phyloP scores from a whole-genome alignment of 2,888 invertebrate genomes.

The Sminthurides aquaticus region DNA sequence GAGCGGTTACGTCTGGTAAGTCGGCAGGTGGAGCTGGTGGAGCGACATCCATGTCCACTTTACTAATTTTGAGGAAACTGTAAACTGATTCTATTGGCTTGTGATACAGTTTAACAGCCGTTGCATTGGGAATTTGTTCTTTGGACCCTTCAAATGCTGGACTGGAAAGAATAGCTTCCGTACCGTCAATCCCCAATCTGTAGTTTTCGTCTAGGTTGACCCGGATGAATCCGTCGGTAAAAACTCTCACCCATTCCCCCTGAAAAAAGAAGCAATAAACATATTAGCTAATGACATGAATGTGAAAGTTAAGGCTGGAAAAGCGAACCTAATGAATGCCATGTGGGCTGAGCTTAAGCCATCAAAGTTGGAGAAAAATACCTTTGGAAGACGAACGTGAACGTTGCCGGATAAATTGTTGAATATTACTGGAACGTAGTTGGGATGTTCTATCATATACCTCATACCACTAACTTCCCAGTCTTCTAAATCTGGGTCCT shows the following conservation, averaged over 20 bases:
- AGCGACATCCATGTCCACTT: too few species aligned
- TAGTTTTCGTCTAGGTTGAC: conserved; percentile 28
- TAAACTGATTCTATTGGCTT: not conserved
- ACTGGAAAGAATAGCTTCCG: conserved; percentile 10
- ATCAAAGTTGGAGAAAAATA: too few species aligned
- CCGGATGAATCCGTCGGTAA: conserved; percentile 33
- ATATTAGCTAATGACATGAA: not conserved
- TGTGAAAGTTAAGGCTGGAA: too few species aligned
- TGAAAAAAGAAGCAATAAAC: not conserved
- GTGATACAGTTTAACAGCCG: conserved; percentile 31
- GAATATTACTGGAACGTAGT: conserved; percentile 35
- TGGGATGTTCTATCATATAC: conserved; percentile 40
- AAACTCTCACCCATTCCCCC: conserved; percentile 37
- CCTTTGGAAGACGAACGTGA: conserved; percentile 31
- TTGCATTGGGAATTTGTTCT: conserved; percentile 26
- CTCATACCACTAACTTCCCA: conserved; percentile 38
- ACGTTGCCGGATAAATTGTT: conserved; percentile 34
- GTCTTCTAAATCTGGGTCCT: conserved; percentile 31
- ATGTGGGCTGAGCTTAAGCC: too few species aligned
- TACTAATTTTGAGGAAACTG: not conserved
- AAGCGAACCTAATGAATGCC: too few species aligned
- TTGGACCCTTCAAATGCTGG: conserved; percentile 22
- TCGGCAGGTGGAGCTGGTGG: conserved; percentile 1
- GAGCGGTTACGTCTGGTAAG: too few species aligned
- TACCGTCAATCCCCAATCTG: not conserved